Percentiles rank a stretch among this genome's conserved stretches.
Conservation (phyloP, 2,113 vertebrate species). For the Echinops telfairi region DNA sequence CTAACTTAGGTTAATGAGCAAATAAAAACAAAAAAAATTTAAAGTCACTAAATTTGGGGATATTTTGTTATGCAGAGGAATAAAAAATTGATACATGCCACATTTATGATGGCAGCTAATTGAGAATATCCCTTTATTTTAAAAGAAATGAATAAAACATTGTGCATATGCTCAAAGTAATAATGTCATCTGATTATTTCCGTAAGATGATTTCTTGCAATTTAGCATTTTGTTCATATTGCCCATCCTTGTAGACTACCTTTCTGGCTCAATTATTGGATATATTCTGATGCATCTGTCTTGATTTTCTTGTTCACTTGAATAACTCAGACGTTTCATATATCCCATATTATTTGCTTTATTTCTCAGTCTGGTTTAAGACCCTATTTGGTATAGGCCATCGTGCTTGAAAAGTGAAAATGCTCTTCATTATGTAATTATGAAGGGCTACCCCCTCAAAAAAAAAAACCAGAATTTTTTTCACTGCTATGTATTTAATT, state of each 20-base stretch:
- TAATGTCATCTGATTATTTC: not conserved
- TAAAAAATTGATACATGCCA: not conserved
- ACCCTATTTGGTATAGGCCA: not conserved
- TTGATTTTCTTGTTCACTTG: not conserved
- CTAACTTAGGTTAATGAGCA: not conserved
- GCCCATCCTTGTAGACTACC: not conserved
- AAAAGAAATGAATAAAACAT: not conserved
- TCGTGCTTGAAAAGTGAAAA: not conserved
- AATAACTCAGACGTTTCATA: not conserved
- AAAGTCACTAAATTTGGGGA: not conserved
- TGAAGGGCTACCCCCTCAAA: no score
- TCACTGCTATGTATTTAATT: no score
- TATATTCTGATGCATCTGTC: not conserved
- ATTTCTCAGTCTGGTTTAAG: not conserved
- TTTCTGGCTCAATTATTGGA: not conserved
- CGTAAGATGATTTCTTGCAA: not conserved
- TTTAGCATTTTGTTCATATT: not conserved
- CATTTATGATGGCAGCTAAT: not conserved
- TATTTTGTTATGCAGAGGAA: not conserved
- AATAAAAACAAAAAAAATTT: not conserved
- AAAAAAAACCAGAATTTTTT: no score
- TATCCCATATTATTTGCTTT: not conserved
- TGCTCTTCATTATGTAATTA: not conserved
- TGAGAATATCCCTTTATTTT: not conserved
- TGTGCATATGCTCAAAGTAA: not conserved